phyloP scores from a whole-genome alignment of 2,888 invertebrate genomes.

The Epinotia nisella region DNA sequence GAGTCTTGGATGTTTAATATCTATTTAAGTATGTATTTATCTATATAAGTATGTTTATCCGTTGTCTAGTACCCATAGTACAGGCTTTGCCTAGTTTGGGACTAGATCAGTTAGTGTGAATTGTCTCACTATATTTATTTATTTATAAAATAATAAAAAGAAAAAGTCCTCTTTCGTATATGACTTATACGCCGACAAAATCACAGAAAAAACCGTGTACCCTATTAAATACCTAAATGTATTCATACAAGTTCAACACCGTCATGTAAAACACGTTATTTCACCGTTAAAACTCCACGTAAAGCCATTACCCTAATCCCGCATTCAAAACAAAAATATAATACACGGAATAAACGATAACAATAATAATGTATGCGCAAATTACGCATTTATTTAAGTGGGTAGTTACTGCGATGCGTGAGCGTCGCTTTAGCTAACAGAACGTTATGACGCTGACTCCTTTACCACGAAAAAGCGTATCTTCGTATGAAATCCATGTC shows the following conservation, averaged over 20 bases:
- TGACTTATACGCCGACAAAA: not conserved
- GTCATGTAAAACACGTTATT: not conserved
- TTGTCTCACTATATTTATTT: no score
- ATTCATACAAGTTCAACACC: not conserved
- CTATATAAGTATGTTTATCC: no score
- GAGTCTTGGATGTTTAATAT: no score
- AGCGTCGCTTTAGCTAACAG: constrained; percentile 51
- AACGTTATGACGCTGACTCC: constrained; percentile 42
- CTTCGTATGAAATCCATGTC: not conserved
- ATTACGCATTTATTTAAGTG: constrained; percentile 64
- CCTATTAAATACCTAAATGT: not conserved
- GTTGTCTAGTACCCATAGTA: no score
- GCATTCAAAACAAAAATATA: constrained; percentile 40
- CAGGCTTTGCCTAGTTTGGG: no score
- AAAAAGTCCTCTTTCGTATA: not conserved
- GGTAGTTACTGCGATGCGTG: constrained; percentile 53
- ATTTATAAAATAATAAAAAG: no score
- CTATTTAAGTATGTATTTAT: no score
- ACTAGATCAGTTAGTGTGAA: no score
- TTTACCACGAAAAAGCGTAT: not conserved
- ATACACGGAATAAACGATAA: constrained; percentile 41
- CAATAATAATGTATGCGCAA: constrained; percentile 54
- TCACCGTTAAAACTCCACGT: constrained; percentile 24
- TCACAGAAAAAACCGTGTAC: not conserved
- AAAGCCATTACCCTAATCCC: constrained; percentile 39